Evolutionary conservation across 1,140 invertebrate genomes (phyloP), one percentile per base, ranked within the genome.

Genomic region (Metopolophium dirhodum): DNA sequence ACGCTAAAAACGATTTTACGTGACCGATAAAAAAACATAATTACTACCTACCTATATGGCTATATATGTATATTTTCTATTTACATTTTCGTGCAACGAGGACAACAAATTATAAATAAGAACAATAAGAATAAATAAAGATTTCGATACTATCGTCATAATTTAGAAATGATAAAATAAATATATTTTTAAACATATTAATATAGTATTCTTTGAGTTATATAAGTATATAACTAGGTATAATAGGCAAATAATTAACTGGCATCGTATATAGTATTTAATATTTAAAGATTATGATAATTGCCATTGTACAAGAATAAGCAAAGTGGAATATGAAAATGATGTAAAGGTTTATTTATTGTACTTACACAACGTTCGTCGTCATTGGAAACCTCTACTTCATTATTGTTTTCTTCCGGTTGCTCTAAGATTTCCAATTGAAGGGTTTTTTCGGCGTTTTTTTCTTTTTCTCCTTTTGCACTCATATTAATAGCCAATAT

Each of bases 361-460:
- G n/a, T 89, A 89, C 87, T 89, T 37, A 89, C 87, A 51, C 47
- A 22, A 35, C 30, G 9, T 86, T 6, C 22, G 14, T 54, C n/a
- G n/a, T 54, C 35, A 89, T 37, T 26, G 22, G 47, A 35, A 37
- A 4, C 7, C 7, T 54, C 49, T 54, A 54, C 1, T 89, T 89
- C 35, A 89, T 54, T 51, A 89, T 89, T 54, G 35, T 89, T 89
- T 54, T 89, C 49, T 37, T 89, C 87, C 22, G 26, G 35, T 35
- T 30, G 4, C 4, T 54, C n/a, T 54, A 37, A 8, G 1, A 89
- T 7, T 22, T 89, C 22, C 49, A 37, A 23, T 6, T 54, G 0
- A 0, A 18, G 11, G 3, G 49, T 14, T 2, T 23, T 89, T 54
- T 35, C n/a, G 8, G 8, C 35, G 22, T 35, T n/a, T 89, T 89